phyloP scores from a whole-genome alignment of 1,140 invertebrate genomes.

The Solenopsis invicta region DNA sequence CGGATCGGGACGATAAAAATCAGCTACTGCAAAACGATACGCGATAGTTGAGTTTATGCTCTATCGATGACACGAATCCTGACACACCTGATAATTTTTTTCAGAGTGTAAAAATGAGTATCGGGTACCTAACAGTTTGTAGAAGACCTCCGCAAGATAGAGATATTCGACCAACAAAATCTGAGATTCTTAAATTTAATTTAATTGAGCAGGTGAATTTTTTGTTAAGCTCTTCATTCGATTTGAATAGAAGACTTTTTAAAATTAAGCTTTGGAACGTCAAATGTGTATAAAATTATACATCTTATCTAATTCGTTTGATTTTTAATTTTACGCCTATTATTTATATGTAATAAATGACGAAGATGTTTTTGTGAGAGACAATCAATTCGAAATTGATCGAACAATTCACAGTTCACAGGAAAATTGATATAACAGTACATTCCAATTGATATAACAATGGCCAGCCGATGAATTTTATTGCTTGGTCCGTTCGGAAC shows the following conservation, averaged over 20 bases:
- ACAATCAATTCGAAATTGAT: not conserved
- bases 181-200: not conserved
- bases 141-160: no score
- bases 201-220: not conserved
- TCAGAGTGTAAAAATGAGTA: not conserved
- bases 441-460: not conserved
- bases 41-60: not conserved
- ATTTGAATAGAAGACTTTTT: not conserved
- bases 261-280: not conserved
- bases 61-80: not conserved
- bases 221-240: not conserved
- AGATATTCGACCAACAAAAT: not conserved
- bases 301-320: not conserved
- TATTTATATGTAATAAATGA: not conserved
- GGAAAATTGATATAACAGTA: not conserved
- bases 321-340: not conserved
- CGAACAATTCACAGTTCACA: not conserved
- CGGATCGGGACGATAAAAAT: conserved; percentile 65
- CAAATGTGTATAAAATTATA: not conserved
- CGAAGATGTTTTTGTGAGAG: not conserved
- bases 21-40: conserved; percentile 24
- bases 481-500: not conserved
- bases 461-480: not conserved
- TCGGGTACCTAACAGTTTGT: not conserved
- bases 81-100: not conserved